Conservation (phyloP, 2,113 vertebrate genomes). For the Benitochromis conjunctus region DNA sequence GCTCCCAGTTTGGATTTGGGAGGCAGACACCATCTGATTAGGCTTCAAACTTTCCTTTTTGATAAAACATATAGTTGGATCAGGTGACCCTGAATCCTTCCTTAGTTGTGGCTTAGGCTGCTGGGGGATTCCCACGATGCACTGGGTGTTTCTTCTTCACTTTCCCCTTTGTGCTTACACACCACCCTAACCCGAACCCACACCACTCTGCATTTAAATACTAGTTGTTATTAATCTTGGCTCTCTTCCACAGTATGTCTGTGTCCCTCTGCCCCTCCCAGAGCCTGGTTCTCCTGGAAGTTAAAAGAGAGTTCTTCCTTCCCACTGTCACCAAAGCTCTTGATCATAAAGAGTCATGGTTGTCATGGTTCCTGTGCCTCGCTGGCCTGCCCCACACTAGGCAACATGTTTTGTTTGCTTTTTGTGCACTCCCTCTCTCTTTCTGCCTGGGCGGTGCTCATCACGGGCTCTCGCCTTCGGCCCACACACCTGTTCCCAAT, state of each 20-base stretch:
- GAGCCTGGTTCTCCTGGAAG: not conserved
- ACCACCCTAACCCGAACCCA: too few relatives aligned
- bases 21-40: not conserved
- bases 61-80: not conserved
- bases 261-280: not conserved
- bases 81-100: not conserved
- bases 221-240: too few relatives aligned
- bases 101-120: not conserved
- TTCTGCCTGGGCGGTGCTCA: too few relatives aligned
- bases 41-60: not conserved
- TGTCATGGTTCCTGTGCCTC: too few relatives aligned
- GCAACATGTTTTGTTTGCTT: too few relatives aligned
- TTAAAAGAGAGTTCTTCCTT: not conserved
- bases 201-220: not conserved
- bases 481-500: too few relatives aligned
- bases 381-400: too few relatives aligned
- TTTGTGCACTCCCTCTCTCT: too few relatives aligned
- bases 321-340: not conserved
- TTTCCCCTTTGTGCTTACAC: not conserved
- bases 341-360: not conserved
- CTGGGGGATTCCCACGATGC: not conserved
- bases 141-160: not conserved
- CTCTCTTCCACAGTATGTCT: not conserved
- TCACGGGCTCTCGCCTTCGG: too few relatives aligned
- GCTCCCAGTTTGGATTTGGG: not conserved